Evolutionary conservation across 2,888 invertebrate genomes (phyloP).

Genomic region (Ichneumoninae sp.): DNA sequence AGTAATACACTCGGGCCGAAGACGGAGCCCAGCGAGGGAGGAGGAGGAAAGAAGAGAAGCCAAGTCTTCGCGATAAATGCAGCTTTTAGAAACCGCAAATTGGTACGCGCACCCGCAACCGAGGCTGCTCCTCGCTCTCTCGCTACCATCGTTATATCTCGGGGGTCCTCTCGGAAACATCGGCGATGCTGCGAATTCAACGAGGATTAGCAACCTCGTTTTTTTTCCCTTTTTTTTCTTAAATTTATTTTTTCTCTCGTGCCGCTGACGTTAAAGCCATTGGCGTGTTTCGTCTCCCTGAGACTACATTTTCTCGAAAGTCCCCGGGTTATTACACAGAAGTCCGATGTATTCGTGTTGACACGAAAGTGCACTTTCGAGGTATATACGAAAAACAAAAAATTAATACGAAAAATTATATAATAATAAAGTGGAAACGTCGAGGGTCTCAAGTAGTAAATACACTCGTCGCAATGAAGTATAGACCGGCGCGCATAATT

Average conservation of each 20-base stretch:
- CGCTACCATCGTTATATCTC: slow-evolving; percentile 8
- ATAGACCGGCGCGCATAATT: slow-evolving; percentile 46
- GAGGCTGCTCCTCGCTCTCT: background rate
- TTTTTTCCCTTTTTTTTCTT: background rate
- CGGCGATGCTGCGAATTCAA: slow-evolving; percentile 21
- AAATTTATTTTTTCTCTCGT: slow-evolving; percentile 1
- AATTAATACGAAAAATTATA: slow-evolving; percentile 9
- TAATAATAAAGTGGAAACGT: slow-evolving; percentile 51
- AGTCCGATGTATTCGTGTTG: slow-evolving; percentile 15
- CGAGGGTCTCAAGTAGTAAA: slow-evolving; percentile 28
- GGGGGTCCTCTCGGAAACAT: slow-evolving; percentile 18
- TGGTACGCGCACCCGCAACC: slow-evolving; percentile 52
- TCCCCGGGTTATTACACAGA: background rate
- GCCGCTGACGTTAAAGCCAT: slow-evolving; percentile 28
- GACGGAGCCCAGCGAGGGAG: background rate
- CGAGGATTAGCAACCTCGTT: slow-evolving; percentile 2
- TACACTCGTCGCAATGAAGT: slow-evolving; percentile 31
- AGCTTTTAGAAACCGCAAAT: slow-evolving; percentile 69
- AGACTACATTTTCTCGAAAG: slow-evolving; percentile 23
- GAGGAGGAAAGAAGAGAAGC: slow-evolving; percentile 4
- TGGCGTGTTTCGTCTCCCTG: slow-evolving; percentile 17
- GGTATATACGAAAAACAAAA: background rate
- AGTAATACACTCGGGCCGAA: slow-evolving; percentile 21
- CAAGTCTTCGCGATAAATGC: slow-evolving; percentile 64
- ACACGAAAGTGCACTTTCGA: background rate